Conservation (phyloP, 1,140 invertebrate genomes). For the Drosophila nasuta region DNA sequence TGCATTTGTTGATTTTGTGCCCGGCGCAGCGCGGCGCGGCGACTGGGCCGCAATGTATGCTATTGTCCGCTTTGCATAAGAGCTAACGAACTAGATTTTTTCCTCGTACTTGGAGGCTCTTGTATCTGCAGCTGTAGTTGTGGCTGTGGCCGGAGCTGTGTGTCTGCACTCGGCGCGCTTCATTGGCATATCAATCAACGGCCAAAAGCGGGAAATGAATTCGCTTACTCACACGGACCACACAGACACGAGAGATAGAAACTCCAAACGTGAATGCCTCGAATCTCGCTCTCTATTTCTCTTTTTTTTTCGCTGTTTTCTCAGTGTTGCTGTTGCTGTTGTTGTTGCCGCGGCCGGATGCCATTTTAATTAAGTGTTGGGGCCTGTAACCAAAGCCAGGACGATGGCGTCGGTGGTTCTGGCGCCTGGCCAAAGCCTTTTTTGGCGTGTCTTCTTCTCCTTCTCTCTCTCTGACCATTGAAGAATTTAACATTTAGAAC, state of each 20-base stretch:
- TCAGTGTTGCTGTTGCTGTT: constrained; percentile 49
- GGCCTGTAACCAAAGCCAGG: constrained; percentile 51
- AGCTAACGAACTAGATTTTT: constrained; percentile 81
- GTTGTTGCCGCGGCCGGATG: constrained; percentile 64
- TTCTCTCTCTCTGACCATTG: constrained; percentile 37
- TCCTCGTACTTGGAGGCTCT: constrained; percentile 46
- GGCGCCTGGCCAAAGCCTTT: constrained; percentile 56
- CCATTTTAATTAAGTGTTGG: constrained; percentile 81
- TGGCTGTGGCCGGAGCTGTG: constrained; percentile 2
- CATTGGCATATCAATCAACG: constrained; percentile 81
- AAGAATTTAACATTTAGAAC: constrained; percentile 71
- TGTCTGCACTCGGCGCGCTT: constrained; percentile 60
- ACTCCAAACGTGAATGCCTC: constrained; percentile 30
- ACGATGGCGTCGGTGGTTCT: constrained; percentile 41
- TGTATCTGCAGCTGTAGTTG: background rate
- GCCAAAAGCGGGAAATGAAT: constrained; percentile 77
- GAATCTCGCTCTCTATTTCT: constrained; percentile 10
- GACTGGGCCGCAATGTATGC: constrained; percentile 65
- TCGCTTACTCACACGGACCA: constrained; percentile 70
- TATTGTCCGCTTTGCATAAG: constrained; percentile 78
- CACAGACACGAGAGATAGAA: constrained; percentile 37
- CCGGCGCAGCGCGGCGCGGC: constrained; percentile 7
- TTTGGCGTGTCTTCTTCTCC: constrained; percentile 41
- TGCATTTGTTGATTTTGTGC: constrained; percentile 79
- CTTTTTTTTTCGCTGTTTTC: constrained; percentile 32